Percentiles rank a stretch among this genome's conserved stretches.
phyloP scores from a whole-genome alignment of 1,140 invertebrate genomes.

The Aphelenchoides fujianensis region DNA sequence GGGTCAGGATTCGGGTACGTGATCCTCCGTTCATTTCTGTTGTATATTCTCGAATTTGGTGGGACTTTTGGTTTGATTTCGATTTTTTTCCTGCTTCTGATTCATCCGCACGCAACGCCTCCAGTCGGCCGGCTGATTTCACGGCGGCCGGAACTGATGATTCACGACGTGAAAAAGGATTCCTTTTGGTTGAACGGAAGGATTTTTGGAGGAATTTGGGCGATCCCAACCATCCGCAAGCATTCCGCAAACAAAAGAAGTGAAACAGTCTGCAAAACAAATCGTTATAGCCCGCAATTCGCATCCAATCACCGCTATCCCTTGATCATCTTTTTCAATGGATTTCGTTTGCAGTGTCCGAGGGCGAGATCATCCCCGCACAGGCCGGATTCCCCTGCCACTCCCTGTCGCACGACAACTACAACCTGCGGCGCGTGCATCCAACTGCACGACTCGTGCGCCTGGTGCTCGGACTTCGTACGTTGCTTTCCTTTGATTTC shows the following conservation, averaged over 20 bases:
- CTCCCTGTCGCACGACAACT: conserved; percentile 57
- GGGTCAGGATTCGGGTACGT: conserved; percentile 29
- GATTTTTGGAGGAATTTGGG: no score
- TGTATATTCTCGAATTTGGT: not conserved
- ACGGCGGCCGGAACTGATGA: conserved; percentile 11
- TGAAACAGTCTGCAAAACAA: conserved; percentile 2
- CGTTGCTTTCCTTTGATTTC: conserved; percentile 10
- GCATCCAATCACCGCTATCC: not conserved
- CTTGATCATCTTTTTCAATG: conserved; percentile 5
- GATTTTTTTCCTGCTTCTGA: no score
- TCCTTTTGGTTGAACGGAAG: no score
- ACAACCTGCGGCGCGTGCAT: conserved; percentile 59
- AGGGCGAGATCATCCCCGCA: conserved; percentile 46
- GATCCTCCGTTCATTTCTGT: not conserved
- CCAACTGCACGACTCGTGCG: conserved; percentile 60
- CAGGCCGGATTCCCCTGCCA: conserved; percentile 61
- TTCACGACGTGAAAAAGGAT: conserved; percentile 11
- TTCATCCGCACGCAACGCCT: not conserved
- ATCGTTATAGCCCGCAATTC: not conserved
- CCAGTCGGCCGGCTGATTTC: not conserved
- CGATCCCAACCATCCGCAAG: no score
- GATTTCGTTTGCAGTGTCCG: conserved; percentile 31
- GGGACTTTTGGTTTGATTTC: conserved; percentile 14
- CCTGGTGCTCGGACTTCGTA: conserved; percentile 59
- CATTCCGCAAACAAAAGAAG: no score